A percentile compares a stretch with the other conserved stretches of the same genome.
Evolutionary conservation across 2,888 invertebrate species (phyloP).

Genomic region (Phengaris arion): DNA sequence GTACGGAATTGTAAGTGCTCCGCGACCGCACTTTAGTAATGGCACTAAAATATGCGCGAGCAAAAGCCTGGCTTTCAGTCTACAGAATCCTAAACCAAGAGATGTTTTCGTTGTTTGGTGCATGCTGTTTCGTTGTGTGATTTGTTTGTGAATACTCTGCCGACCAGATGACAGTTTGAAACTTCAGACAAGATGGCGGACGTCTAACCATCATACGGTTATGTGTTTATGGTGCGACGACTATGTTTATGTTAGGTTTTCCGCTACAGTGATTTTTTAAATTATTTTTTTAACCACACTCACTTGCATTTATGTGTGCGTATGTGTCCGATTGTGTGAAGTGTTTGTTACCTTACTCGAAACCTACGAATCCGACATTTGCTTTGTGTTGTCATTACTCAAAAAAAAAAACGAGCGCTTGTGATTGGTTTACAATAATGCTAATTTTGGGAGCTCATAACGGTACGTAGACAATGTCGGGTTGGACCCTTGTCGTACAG

Average conservation of each 20-base stretch:
- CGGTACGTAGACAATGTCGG: constrained; percentile 64
- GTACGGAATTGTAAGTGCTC: no score
- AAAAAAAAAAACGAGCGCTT: constrained; percentile 55
- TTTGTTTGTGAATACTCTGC: constrained; percentile 17
- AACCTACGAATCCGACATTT: constrained; percentile 71
- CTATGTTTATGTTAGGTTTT: constrained; percentile 41
- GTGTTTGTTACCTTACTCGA: constrained; percentile 37
- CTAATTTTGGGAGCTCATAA: constrained; percentile 54
- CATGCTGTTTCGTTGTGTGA: constrained; percentile 13
- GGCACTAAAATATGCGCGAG: no score
- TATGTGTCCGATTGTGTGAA: constrained; percentile 36
- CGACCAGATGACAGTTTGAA: constrained; percentile 26
- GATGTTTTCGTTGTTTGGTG: neutral
- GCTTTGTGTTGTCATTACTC: constrained; percentile 73
- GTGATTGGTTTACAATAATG: constrained; percentile 78
- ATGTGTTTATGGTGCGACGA: constrained; percentile 59
- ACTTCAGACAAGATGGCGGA: constrained; percentile 46
- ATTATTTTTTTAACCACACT: constrained; percentile 67
- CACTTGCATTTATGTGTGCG: constrained; percentile 73
- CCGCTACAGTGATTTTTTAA: constrained; percentile 67
- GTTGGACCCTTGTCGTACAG: constrained; percentile 55
- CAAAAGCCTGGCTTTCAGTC: neutral
- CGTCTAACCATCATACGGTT: constrained; percentile 57
- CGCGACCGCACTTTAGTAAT: no score
- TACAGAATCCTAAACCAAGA: constrained; percentile 15